Conservation (phyloP, 2,888 invertebrate species). For the Loripinus fragilis region DNA sequence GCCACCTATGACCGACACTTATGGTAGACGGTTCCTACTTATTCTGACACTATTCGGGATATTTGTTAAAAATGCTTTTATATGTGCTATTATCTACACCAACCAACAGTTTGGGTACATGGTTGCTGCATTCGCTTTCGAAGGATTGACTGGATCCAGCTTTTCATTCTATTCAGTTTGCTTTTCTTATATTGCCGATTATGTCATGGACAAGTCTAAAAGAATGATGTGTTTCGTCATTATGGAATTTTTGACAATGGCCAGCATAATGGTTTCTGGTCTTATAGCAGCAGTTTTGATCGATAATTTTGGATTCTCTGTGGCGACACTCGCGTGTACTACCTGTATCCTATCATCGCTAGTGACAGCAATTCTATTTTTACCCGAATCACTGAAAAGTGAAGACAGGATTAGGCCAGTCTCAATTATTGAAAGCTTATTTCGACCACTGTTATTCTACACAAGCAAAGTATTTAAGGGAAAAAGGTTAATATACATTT, state of each 20-base stretch:
- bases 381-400: conserved; percentile 43
- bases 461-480: conserved; percentile 43
- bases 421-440: conserved; percentile 21
- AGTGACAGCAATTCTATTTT: conserved; percentile 1
- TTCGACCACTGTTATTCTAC: conserved; percentile 38
- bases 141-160: conserved; percentile 26
- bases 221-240: conserved; percentile 37
- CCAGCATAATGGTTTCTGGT: conserved; percentile 18
- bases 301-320: conserved; percentile 31
- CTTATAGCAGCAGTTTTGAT: conserved; percentile 38
- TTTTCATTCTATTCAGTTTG: conserved; percentile 23
- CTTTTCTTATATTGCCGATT: conserved; percentile 49
- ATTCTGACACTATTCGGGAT: too few species aligned
- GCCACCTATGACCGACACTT: too few species aligned
- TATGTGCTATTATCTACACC: conserved; percentile 21
- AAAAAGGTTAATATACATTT: conserved; percentile 31
- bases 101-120: conserved; percentile 21
- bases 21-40: too few species aligned
- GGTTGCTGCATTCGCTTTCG: conserved; percentile 11
- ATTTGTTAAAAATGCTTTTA: too few species aligned
- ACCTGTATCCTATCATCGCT: conserved; percentile 24
- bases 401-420: conserved; percentile 5
- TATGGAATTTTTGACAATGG: conserved; percentile 25
- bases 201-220: conserved; percentile 23
- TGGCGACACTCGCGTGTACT: conserved; percentile 18